Evolutionary conservation across 2,888 invertebrate genomes (phyloP), one percentile per base, ranked within the genome.

Genomic region (Sycophila texana): DNA sequence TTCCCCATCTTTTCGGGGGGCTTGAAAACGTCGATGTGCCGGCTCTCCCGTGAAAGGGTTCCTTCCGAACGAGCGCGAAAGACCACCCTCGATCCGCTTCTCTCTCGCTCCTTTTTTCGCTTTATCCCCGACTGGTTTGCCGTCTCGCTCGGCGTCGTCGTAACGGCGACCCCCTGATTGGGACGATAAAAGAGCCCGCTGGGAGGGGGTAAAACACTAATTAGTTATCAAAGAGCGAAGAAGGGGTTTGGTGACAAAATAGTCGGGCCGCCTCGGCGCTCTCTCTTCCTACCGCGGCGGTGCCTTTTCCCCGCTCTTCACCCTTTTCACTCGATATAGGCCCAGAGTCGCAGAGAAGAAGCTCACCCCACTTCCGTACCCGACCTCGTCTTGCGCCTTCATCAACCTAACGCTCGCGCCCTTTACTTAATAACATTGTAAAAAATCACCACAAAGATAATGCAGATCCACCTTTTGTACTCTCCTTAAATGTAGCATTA

Each of bases 161-260:
- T 61, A 83, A 82, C 74, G 67, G 55, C 80, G 82, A 86, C 85
- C 85, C 86, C 87, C 87, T 86, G 89, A 89, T 89, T 89, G 89
- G 88, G 84, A 87, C 89, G 90, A 87, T 87, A 87, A 87, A 87
- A 86, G 85, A 85, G 82, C 80, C 82, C 70, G 14, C 22, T 18
- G 63, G 83, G 83, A 81, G 84, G 89, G 90, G 90, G 90, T 91
- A 90, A 90, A 91, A 91, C 92, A 91, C 92, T 92, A 92, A 92
- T 92, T 92, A 92, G 92, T 92, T 92, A 92, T 92, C 92, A 92
- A 92, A 92, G 92, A 92, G 90, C 91, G 90, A 86, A 86, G 90
- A 87, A 88, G 88, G 89, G 90, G 90, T 88, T 89, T 87, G 89
- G 88, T 89, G 89, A 89, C 88, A 89, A 90, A 90, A 91, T 90